These are phyloP conservation scores for Bucorvus abyssinicus DNA, from an alignment of 2,797 vertebrate genomes.

Conservation along the genomic window DNA sequence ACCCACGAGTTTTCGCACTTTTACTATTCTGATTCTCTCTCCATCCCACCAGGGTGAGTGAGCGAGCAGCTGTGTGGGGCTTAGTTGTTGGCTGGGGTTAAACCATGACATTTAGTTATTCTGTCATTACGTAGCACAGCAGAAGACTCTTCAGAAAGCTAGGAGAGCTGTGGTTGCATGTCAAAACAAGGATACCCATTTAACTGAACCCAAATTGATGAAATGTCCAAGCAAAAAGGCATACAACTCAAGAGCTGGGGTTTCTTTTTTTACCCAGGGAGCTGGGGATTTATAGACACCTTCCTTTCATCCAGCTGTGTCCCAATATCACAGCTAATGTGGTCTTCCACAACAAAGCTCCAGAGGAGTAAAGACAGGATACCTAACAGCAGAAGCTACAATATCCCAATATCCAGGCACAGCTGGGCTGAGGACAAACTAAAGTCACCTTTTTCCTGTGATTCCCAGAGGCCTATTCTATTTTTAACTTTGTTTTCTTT, in stretches of 20 bases:
- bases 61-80: not conserved
- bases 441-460: conserved; percentile 28
- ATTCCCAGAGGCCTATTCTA: conserved; percentile 17
- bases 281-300: not conserved
- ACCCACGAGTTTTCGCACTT: not conserved
- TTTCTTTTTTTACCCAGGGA: not conserved
- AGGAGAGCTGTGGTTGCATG: not conserved
- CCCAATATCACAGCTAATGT: not conserved
- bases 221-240: not conserved
- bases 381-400: not conserved
- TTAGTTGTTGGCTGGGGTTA: not conserved
- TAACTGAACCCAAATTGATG: not conserved
- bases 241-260: not conserved
- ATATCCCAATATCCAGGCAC: not conserved
- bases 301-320: not conserved
- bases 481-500: conserved; percentile 31
- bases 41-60: not conserved
- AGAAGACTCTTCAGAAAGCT: not conserved
- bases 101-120: not conserved
- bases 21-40: not conserved
- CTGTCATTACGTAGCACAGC: not conserved
- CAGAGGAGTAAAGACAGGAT: not conserved
- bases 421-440: conserved; percentile 29
- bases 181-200: not conserved
- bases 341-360: not conserved